These are phyloP conservation scores for Myzus persicae DNA, from an alignment of 1,140 invertebrate genomes.

Conservation along the genomic window DNA sequence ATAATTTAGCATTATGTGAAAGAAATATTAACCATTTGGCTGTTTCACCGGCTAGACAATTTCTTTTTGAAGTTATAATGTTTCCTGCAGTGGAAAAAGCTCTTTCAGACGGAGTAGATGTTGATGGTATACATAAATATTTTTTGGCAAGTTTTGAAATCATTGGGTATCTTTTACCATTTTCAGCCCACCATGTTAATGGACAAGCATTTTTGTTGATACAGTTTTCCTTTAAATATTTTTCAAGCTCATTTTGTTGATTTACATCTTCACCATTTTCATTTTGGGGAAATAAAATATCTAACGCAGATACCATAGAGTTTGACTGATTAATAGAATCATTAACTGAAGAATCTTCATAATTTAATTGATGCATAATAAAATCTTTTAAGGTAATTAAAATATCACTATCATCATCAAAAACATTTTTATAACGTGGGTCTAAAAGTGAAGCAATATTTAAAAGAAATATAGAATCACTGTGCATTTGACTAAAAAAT, in stretches of 20 bases:
- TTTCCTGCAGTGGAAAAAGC: constrained; percentile 21
- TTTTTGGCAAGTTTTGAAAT: constrained; percentile 37
- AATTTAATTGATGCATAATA: constrained; percentile 39
- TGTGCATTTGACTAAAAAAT: constrained; percentile 40
- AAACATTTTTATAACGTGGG: constrained; percentile 30
- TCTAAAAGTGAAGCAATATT: constrained; percentile 35
- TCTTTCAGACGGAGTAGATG: neutral
- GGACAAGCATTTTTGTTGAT: constrained; percentile 21
- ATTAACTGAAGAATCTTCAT: constrained; percentile 26
- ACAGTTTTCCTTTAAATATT: constrained; percentile 21
- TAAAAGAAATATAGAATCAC: constrained; percentile 27
- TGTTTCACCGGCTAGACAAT: constrained; percentile 7
- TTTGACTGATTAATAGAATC: constrained; percentile 33
- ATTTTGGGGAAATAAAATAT: constrained; percentile 37
- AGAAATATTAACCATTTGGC: constrained; percentile 4
- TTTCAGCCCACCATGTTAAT: constrained; percentile 31
- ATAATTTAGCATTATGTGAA: constrained; percentile 34
- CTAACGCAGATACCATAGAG: constrained; percentile 14
- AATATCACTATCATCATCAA: constrained; percentile 21
- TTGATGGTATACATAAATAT: constrained; percentile 26
- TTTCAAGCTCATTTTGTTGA: constrained; percentile 25
- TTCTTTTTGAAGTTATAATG: constrained; percentile 14
- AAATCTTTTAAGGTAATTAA: constrained; percentile 30
- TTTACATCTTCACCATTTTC: neutral
- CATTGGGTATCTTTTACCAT: constrained; percentile 1